phyloP scores from a whole-genome alignment of 2,888 invertebrate species.

The Corbicula japonica region DNA sequence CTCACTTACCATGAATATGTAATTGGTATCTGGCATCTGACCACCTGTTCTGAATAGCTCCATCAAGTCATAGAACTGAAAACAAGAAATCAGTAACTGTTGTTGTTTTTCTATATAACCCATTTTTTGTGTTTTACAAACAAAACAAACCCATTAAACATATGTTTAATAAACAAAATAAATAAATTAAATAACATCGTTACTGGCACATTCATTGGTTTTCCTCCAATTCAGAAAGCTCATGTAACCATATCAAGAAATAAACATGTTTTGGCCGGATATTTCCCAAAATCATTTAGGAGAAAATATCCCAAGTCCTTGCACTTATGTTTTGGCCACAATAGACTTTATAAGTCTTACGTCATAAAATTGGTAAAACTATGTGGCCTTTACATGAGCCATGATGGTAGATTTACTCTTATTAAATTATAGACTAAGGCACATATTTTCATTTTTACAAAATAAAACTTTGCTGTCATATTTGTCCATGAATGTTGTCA shows the following conservation, averaged over 20 bases:
- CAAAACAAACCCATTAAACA: not conserved
- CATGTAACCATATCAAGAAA: not conserved
- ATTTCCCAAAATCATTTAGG: not conserved
- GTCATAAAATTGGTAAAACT: no score
- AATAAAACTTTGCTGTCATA: no score
- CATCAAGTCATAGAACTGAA: conserved; percentile 97
- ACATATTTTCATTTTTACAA: no score
- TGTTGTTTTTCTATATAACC: not conserved
- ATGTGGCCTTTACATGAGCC: no score
- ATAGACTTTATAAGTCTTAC: no score
- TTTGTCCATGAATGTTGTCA: no score
- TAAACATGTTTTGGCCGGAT: not conserved
- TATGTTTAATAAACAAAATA: not conserved
- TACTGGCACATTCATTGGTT: no score
- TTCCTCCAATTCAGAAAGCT: no score
- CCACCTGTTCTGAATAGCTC: conserved; percentile 97
- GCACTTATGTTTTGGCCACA: no score
- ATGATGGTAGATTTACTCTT: no score
- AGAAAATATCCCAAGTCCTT: no score
- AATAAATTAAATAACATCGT: not conserved
- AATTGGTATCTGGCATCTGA: conserved; percentile 96
- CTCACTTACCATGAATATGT: conserved; percentile 94
- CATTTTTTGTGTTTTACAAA: not conserved
- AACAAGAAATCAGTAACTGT: conserved; percentile 24
- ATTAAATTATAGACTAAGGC: no score